Percentiles rank a stretch among this genome's conserved stretches.
Conservation (phyloP, 2,797 vertebrate genomes). For the Tapirus indicus region DNA sequence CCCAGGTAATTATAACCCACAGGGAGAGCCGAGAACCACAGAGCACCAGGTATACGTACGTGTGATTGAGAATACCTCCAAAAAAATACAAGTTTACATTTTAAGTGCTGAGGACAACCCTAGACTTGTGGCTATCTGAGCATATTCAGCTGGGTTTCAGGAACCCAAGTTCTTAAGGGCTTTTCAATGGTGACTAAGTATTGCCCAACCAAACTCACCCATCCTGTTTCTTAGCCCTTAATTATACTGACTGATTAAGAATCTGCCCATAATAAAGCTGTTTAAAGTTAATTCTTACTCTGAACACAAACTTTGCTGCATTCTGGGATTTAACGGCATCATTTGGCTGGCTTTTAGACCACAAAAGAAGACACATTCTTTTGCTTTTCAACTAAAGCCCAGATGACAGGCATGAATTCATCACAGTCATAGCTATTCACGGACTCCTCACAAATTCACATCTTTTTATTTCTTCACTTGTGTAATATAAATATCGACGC, state of each 20-base stretch:
- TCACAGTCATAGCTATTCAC: neutral
- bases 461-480: neutral
- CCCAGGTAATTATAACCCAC: neutral
- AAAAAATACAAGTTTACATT: neutral
- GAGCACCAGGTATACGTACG: neutral
- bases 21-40: neutral
- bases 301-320: neutral
- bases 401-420: neutral
- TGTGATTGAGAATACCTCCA: neutral
- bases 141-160: neutral
- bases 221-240: neutral
- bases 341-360: neutral
- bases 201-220: neutral
- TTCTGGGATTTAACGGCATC: neutral
- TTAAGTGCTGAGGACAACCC: neutral
- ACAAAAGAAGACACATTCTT: neutral
- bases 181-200: neutral
- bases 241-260: neutral
- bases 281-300: constrained; percentile 31
- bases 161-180: neutral
- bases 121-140: neutral
- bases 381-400: constrained; percentile 45
- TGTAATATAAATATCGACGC: neutral
- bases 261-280: neutral
- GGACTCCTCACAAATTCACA: neutral